A percentile compares a stretch with the other conserved stretches of the same genome.
Conservation (phyloP, 2,888 invertebrate genomes). For the Automeris io region DNA sequence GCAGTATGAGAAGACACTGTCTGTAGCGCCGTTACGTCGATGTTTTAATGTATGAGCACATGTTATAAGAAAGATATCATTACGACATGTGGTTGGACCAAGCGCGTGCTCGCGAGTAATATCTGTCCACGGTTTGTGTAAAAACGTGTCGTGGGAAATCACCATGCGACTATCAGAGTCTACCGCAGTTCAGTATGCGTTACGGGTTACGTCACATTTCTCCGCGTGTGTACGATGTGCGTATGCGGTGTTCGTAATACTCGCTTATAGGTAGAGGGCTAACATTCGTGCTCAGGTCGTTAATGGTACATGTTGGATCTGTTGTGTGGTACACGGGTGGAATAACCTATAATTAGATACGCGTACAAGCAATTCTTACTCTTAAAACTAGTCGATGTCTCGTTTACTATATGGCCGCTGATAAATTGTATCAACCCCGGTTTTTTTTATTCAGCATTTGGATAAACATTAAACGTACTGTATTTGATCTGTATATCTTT, state of each 20-base stretch:
- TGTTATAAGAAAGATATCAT: too few relatives aligned
- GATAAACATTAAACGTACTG: too few relatives aligned
- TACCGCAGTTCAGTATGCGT: conserved; percentile 38
- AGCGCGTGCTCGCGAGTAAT: too few relatives aligned
- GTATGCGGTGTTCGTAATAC: conserved; percentile 32
- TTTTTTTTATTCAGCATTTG: too few relatives aligned
- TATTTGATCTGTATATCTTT: too few relatives aligned
- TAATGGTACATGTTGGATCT: conserved; percentile 66
- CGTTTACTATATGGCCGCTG: conserved; percentile 51
- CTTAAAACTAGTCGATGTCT: conserved; percentile 56
- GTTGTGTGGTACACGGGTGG: conserved; percentile 66
- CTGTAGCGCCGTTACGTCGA: too few relatives aligned
- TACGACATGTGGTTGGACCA: too few relatives aligned
- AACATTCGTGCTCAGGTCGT: conserved; percentile 64
- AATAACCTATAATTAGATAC: conserved; percentile 76
- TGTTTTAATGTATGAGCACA: too few relatives aligned
- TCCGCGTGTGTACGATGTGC: conserved; percentile 33
- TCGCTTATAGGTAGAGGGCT: conserved; percentile 39
- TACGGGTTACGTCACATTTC: conserved; percentile 49
- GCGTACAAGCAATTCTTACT: conserved; percentile 59
- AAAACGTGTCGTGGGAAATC: too few relatives aligned
- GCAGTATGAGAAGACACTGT: too few relatives aligned
- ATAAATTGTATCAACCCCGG: too few relatives aligned
- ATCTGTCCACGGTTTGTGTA: too few relatives aligned
- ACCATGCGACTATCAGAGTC: conserved; percentile 15